Evolutionary conservation across 2,888 invertebrate genomes (phyloP).

Genomic region (Euzophera pinguis): DNA sequence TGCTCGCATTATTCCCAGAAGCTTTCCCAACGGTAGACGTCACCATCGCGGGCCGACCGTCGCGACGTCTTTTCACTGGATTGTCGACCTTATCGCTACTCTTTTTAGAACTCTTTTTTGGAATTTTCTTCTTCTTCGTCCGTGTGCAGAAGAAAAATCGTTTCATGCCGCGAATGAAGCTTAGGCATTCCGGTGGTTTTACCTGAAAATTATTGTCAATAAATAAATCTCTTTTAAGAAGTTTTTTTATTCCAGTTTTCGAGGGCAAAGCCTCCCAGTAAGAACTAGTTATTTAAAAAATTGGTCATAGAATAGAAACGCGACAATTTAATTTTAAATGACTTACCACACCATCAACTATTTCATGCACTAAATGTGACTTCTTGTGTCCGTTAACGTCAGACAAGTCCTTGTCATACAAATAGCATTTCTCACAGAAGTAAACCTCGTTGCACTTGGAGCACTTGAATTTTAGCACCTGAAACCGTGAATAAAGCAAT

Average conservation of each 20-base stretch:
- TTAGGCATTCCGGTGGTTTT: slow-evolving; percentile 59
- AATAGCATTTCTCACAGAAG: slow-evolving; percentile 72
- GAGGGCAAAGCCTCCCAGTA: too few relatives aligned
- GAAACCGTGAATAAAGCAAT: slow-evolving; percentile 22
- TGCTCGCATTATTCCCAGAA: slow-evolving; percentile 58
- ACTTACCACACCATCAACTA: slow-evolving; percentile 68
- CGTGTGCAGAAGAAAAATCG: slow-evolving; percentile 72
- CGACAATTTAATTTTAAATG: neutral
- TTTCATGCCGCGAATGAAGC: slow-evolving; percentile 67
- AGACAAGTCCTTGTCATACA: slow-evolving; percentile 58
- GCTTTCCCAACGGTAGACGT: slow-evolving; percentile 73
- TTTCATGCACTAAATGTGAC: slow-evolving; percentile 64
- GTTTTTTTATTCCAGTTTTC: too few relatives aligned
- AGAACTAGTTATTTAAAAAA: neutral
- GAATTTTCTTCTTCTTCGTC: slow-evolving; percentile 52
- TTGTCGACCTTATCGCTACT: slow-evolving; percentile 29
- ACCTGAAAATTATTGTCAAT: slow-evolving; percentile 49
- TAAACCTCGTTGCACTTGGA: slow-evolving; percentile 59
- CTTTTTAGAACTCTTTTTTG: slow-evolving; percentile 39
- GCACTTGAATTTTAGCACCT: slow-evolving; percentile 72
- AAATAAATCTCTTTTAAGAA: neutral
- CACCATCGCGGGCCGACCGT: slow-evolving; percentile 53
- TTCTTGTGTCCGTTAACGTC: slow-evolving; percentile 61
- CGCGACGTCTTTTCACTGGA: slow-evolving; percentile 35
- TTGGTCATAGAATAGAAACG: neutral